Base-by-base conservation (phyloP, 2,888 invertebrate genomes). In the Netelia inedita region DNA sequence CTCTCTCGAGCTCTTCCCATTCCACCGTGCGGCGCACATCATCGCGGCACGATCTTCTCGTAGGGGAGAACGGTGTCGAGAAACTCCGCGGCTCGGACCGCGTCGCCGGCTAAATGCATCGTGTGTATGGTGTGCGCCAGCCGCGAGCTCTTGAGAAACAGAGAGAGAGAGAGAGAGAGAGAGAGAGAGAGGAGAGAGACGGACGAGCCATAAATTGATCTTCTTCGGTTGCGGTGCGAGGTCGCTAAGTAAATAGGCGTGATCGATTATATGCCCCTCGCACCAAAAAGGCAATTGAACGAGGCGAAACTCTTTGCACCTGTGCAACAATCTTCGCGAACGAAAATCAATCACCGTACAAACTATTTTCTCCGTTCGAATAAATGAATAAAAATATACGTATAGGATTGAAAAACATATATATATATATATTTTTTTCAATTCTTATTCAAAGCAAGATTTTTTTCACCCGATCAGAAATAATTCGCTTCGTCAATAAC, bases 11-110 rank as follows among this genome's bases (percentile, higher is more conserved):
- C 80, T 80, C 66, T 63, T 71, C 61, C 69, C 28, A 41, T 41
- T 35, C 16, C 65, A 80, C 55, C 79, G 79, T 74, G 8, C 53
- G 23, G 59, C 80, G 73, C 68, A 89, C 90, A 89, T 91, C 92
- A 92, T 92, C 91, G 90, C 88, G 82, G 89, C 88, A 89, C 91
- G 90, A 91, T 91, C 90, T 89, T 85, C 87, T 88, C 87, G 76
- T 82, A 55, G 87, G 81, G 85, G 84, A 85, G 53, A 86, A 28
- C 85, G 79, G 75, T 85, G 79, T 71, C 79, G 81, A 73, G 81
- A 76, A 65, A 71, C 82, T 71, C 73, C 14, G 69, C 69, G 69
- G 79, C 59, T 71, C 73, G 80, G 57, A 71, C 65, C 76, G 28
- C 28, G 28, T 28, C 28, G 73, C 61, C 80, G 69, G 50, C 71